Conservation (phyloP, 2,797 vertebrate species). For the Vultur gryphus region DNA sequence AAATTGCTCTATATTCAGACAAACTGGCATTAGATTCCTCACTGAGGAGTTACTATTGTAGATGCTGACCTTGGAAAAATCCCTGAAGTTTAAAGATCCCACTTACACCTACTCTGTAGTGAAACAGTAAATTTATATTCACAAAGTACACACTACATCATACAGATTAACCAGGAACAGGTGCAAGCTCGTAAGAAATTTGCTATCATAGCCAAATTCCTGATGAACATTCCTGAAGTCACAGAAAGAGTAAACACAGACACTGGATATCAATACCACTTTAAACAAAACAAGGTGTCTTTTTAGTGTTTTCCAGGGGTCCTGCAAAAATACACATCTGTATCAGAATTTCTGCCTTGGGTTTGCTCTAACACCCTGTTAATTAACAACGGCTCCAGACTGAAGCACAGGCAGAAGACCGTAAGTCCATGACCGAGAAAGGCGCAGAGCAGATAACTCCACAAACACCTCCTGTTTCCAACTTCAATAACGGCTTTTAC, state of each 20-base stretch:
- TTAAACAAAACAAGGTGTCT: neutral
- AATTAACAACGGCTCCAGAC: neutral
- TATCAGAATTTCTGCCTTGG: neutral
- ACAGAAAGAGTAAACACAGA: neutral
- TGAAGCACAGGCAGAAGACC: neutral
- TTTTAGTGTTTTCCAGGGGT: neutral
- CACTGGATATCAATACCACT: neutral
- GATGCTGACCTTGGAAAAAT: neutral
- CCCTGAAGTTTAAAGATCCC: neutral
- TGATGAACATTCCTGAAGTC: neutral
- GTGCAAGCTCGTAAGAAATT: neutral
- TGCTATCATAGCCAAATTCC: neutral
- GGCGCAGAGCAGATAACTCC: neutral
- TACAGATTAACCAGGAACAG: neutral
- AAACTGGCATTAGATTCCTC: neutral
- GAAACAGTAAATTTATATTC: neutral
- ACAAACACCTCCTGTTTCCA: neutral
- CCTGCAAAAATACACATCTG: neutral
- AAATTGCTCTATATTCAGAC: neutral
- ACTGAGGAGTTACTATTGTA: neutral
- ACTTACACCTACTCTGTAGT: neutral
- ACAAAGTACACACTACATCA: neutral
- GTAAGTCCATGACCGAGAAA: neutral
- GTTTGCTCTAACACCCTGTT: neutral
- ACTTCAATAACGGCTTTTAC: neutral